A percentile compares a stretch with the other conserved stretches of the same genome.
Conservation (phyloP, 2,888 invertebrate species). For the Crematogaster levior region DNA sequence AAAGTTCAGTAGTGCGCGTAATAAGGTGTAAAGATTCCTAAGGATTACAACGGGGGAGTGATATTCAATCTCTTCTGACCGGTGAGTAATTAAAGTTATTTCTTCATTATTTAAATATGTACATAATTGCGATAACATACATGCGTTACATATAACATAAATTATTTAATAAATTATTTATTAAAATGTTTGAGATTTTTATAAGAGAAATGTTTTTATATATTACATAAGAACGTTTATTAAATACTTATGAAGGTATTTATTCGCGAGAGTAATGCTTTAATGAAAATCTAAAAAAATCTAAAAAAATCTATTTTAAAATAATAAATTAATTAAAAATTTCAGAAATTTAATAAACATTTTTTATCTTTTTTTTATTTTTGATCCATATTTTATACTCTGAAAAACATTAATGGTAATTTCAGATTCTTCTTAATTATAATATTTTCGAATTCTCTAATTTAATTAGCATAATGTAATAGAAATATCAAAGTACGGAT, state of each 20-base stretch:
- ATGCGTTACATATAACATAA: neutral
- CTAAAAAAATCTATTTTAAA: too few relatives aligned
- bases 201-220: neutral
- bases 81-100: neutral
- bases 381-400: neutral
- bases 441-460: neutral
- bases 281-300: neutral
- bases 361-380: neutral
- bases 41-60: neutral
- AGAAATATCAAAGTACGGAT: neutral
- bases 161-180: neutral
- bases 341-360: neutral
- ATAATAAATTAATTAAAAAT: too few relatives aligned
- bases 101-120: neutral
- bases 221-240: neutral
- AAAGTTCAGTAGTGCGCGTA: neutral
- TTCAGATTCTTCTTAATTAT: neutral
- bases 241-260: neutral
- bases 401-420: neutral
- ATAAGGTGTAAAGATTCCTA: neutral
- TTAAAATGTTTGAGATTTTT: neutral
- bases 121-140: neutral
- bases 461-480: neutral
- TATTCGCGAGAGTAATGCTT: neutral
- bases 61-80: neutral